Evolutionary conservation across 2,113 vertebrate genomes (phyloP).

Genomic region (Dromaius novaehollandiae): DNA sequence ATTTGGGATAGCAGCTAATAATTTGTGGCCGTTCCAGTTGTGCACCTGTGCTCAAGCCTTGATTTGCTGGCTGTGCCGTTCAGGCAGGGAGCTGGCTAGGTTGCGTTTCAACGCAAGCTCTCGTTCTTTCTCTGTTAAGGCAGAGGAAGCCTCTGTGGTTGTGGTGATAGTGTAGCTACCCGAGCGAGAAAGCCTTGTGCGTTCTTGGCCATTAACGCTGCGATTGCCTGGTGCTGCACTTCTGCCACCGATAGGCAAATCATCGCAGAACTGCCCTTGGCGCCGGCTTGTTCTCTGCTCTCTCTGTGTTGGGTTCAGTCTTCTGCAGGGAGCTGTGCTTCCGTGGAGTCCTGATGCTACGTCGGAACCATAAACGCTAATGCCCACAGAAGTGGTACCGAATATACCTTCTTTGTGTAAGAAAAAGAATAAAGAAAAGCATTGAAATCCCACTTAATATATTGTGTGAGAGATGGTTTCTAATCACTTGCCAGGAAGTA

Average conservation of each 20-base stretch:
- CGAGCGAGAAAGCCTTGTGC: not conserved
- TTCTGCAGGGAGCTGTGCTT: not conserved
- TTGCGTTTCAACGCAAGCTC: rapidly evolving
- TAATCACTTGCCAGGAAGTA: not conserved
- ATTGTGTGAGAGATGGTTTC: not conserved
- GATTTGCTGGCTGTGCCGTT: too few species aligned
- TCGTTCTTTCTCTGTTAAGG: not conserved
- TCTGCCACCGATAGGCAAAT: not conserved
- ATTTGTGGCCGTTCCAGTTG: too few species aligned
- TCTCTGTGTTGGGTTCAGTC: not conserved
- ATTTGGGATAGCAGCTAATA: not conserved
- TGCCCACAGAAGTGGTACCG: not conserved
- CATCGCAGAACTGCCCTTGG: not conserved
- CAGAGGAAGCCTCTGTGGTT: not conserved
- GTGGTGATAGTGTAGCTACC: not conserved
- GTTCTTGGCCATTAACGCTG: not conserved
- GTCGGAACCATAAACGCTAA: not conserved
- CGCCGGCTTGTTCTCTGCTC: too few species aligned
- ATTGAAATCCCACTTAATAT: not conserved
- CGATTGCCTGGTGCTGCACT: rapidly evolving
- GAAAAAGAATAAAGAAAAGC: not conserved
- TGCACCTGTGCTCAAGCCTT: too few species aligned
- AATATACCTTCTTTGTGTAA: not conserved
- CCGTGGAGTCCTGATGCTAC: not conserved
- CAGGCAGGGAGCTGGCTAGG: too few species aligned